Evolutionary conservation across 2,888 invertebrate species (phyloP).

Genomic region (Lepeophtheirus nordmannii): DNA sequence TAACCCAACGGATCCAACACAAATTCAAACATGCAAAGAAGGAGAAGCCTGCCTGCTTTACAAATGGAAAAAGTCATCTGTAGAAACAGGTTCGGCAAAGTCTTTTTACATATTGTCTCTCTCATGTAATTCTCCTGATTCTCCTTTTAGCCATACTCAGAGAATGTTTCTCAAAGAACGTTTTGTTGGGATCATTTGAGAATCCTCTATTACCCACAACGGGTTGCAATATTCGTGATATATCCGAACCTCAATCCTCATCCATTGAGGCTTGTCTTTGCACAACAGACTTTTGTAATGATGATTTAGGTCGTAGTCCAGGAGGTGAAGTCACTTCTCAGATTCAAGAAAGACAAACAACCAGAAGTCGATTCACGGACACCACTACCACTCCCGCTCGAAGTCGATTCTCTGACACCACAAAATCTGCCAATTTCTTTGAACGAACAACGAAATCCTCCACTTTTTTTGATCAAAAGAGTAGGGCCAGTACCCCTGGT

Average conservation of each 20-base stretch:
- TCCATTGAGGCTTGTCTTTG: conserved; percentile 21
- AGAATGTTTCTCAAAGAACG: conserved; percentile 20
- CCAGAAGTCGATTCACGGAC: background rate
- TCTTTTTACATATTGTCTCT: background rate
- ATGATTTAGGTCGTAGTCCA: conserved; percentile 7
- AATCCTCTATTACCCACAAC: conserved; percentile 6
- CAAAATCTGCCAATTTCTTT: background rate
- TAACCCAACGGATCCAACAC: conserved; percentile 1
- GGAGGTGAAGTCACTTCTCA: background rate
- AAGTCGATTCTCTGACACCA: background rate
- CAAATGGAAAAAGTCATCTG: conserved; percentile 22
- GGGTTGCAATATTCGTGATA: conserved; percentile 7
- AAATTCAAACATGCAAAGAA: conserved; percentile 18
- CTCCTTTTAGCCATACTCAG: conserved; percentile 10
- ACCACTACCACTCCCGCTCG: background rate
- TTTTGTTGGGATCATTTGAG: conserved; percentile 18
- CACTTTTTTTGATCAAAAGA: background rate
- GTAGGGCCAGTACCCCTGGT: background rate
- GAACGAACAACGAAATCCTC: background rate
- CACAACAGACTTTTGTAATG: conserved; percentile 19
- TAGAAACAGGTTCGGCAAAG: conserved; percentile 8
- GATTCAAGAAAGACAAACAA: background rate
- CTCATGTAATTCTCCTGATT: background rate
- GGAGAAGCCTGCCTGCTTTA: conserved; percentile 23
- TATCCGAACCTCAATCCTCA: conserved; percentile 9